Conservation (phyloP, 2,888 invertebrate species). For the Entomobrya multifasciata region DNA sequence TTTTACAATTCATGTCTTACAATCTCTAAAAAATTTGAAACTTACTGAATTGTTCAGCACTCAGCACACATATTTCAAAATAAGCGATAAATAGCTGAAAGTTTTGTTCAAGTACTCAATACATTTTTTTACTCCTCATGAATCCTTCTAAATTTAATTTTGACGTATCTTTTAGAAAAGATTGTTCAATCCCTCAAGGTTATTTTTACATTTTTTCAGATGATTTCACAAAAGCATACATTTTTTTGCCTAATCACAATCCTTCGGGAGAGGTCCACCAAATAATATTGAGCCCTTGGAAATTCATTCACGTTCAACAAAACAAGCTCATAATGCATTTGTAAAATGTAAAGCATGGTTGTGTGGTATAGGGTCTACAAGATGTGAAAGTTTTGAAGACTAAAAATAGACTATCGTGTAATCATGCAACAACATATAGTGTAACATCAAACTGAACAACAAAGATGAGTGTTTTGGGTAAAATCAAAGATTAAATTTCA, state of each 20-base stretch:
- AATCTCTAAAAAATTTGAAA: not conserved
- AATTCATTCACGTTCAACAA: slow-evolving; percentile 37
- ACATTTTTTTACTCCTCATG: not conserved
- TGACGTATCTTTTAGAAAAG: slow-evolving; percentile 27
- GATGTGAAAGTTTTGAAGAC: slow-evolving; percentile 65
- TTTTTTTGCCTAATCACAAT: slow-evolving; percentile 25
- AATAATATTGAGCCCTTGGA: slow-evolving; percentile 51
- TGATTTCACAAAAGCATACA: slow-evolving; percentile 49
- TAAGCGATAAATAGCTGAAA: not conserved
- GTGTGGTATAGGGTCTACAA: not conserved
- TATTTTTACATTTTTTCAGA: slow-evolving; percentile 36
- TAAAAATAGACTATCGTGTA: slow-evolving; percentile 62
- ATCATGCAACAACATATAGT: not conserved
- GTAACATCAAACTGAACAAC: not conserved
- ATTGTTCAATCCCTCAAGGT: slow-evolving; percentile 35
- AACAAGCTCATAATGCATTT: not conserved
- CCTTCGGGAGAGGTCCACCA: slow-evolving; percentile 50
- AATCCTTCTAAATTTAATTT: not conserved
- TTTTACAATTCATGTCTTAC: too few species aligned
- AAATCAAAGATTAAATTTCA: too few species aligned
- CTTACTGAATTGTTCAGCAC: too few species aligned
- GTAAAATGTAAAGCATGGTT: not conserved
- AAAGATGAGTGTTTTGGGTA: not conserved
- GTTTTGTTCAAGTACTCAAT: not conserved
- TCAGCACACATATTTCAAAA: too few species aligned